Conservation (phyloP, 2,113 vertebrate genomes). For the Gymnogyps californianus region DNA sequence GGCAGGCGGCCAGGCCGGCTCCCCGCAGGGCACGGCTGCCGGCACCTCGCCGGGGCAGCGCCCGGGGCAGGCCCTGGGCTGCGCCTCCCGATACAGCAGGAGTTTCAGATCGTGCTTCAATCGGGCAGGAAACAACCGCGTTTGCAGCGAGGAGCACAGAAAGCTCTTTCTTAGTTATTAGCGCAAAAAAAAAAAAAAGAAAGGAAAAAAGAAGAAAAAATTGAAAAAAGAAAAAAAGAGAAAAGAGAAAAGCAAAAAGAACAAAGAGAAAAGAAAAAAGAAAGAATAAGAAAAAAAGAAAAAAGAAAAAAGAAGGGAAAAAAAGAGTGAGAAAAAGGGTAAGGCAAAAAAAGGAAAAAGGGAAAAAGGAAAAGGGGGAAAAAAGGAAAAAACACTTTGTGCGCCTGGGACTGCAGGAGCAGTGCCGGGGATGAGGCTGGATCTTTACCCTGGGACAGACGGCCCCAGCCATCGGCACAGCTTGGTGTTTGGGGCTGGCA, state of each 20-base stretch:
- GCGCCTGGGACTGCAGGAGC: background rate
- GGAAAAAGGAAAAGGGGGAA: rapidly evolving
- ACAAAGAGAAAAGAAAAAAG: rapidly evolving
- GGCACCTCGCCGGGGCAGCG: rapidly evolving
- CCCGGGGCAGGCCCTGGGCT: background rate
- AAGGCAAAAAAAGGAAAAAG: too few relatives aligned
- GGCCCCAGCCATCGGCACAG: rapidly evolving
- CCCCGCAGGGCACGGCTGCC: background rate
- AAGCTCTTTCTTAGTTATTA: background rate
- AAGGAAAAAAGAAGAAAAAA: rapidly evolving
- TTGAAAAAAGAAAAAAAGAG: too few relatives aligned
- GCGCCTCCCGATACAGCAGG: rapidly evolving
- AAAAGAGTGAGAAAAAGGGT: background rate
- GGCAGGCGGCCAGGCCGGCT: background rate
- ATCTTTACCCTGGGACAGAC: rapidly evolving
- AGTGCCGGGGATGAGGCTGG: rapidly evolving
- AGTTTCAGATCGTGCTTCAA: background rate
- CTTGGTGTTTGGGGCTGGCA: background rate
- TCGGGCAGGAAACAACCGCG: background rate
- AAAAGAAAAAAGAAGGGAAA: rapidly evolving
- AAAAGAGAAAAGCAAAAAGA: rapidly evolving
- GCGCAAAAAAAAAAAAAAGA: rapidly evolving
- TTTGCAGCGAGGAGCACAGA: background rate
- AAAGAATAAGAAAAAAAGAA: rapidly evolving
- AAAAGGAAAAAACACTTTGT: background rate